These are phyloP conservation scores for Aurelia sp. DNA, from an alignment of 30 jellyfish, hydroid and myxozoan species.

Conservation along the genomic window DNA sequence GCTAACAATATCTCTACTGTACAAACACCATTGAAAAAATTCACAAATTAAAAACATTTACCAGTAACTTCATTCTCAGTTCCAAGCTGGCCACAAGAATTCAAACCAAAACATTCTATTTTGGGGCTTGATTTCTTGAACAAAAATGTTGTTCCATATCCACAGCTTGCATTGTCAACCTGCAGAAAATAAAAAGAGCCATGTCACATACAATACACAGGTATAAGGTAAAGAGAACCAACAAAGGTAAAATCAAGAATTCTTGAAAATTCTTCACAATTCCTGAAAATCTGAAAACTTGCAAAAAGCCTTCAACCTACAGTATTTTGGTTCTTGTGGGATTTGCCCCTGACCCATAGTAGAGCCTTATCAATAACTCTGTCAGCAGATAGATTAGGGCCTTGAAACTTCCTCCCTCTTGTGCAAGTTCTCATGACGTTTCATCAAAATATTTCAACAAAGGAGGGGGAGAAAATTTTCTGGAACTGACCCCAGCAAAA, in stretches of 20 bases:
- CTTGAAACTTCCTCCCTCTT: too few species aligned
- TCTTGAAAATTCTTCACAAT: too few species aligned
- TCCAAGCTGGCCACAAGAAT: constrained; percentile 73
- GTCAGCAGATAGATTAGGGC: too few species aligned
- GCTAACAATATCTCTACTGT: background rate
- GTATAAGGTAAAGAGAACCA: background rate
- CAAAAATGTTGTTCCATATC: constrained; percentile 58
- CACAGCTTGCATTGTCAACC: constrained; percentile 49
- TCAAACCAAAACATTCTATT: constrained; percentile 29
- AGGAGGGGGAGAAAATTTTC: too few species aligned
- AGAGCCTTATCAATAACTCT: too few species aligned
- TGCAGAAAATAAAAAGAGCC: background rate
- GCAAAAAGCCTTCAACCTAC: too few species aligned
- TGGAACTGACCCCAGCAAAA: too few species aligned
- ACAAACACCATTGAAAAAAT: background rate
- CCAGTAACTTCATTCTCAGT: background rate
- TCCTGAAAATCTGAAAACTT: too few species aligned
- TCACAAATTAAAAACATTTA: background rate
- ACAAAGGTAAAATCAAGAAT: background rate
- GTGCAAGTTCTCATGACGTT: too few species aligned
- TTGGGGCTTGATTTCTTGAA: background rate
- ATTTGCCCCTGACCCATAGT: too few species aligned
- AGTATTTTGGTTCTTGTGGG: too few species aligned
- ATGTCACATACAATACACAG: background rate
- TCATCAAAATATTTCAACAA: too few species aligned